Conservation (phyloP, 1,140 invertebrate species). For the Glossosoma conforme region DNA sequence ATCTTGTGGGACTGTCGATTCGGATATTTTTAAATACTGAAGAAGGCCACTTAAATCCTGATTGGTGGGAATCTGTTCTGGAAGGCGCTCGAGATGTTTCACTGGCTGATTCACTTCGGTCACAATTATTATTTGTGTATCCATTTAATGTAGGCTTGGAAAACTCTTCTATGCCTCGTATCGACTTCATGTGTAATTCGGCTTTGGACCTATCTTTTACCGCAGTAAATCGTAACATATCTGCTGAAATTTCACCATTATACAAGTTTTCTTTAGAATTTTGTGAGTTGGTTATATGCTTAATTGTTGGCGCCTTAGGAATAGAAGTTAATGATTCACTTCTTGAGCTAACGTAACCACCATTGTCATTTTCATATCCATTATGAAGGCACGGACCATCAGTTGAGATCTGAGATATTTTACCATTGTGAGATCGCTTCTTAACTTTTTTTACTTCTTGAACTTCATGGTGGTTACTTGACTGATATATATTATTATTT, state of each 20-base stretch:
- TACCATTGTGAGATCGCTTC: conserved; percentile 23
- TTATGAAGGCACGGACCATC: conserved; percentile 12
- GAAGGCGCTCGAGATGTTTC: conserved; percentile 18
- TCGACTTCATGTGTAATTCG: conserved; percentile 13
- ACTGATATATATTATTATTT: no score
- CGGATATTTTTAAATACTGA: conserved; percentile 28
- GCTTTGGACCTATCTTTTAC: conserved; percentile 15
- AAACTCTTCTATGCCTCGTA: neutral
- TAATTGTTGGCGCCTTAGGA: conserved; percentile 18
- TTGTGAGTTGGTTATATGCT: conserved; percentile 1
- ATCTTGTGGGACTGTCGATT: conserved; percentile 21
- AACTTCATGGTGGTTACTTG: neutral
- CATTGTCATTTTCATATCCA: conserved; percentile 17
- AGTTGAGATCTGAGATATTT: conserved; percentile 13
- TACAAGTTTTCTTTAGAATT: conserved; percentile 19
- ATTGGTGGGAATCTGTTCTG: conserved; percentile 16
- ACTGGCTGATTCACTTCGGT: conserved; percentile 12
- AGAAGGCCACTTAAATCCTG: conserved; percentile 25
- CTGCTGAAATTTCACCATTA: conserved; percentile 4
- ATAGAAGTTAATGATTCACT: conserved; percentile 27
- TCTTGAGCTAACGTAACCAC: conserved; percentile 22
- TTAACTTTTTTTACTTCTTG: conserved; percentile 15
- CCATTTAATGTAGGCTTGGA: conserved; percentile 13
- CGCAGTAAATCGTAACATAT: conserved; percentile 5
- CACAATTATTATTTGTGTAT: conserved; percentile 22